Percentiles rank a stretch among this genome's conserved stretches.
phyloP scores from a whole-genome alignment of 2,797 vertebrate species.

The Ctenopoma kingsleyae region DNA sequence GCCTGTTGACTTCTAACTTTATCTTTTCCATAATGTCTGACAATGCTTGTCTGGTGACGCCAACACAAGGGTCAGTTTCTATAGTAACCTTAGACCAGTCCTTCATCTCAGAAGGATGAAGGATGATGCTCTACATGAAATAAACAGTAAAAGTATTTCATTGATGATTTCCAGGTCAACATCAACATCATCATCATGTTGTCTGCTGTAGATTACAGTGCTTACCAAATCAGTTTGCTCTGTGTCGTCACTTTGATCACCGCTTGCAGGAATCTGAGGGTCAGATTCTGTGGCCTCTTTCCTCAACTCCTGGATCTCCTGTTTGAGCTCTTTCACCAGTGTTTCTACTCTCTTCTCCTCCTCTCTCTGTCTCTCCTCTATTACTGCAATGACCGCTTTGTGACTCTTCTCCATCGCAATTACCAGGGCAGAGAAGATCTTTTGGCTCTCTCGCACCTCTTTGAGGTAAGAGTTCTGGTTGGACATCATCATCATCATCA shows the following conservation, averaged over 20 bases:
- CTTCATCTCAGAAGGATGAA: conserved; percentile 68
- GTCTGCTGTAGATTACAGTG: not conserved
- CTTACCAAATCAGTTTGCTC: conserved; percentile 60
- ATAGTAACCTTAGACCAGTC: conserved; percentile 83
- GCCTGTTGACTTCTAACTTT: conserved; percentile 77
- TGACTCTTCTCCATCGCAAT: conserved; percentile 82
- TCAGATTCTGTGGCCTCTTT: conserved; percentile 53
- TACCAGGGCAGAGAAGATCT: conserved; percentile 80
- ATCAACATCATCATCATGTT: not conserved
- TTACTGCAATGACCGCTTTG: conserved; percentile 75
- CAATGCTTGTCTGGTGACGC: conserved; percentile 78
- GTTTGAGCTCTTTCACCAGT: conserved; percentile 75
- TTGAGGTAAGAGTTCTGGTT: conserved; percentile 80
- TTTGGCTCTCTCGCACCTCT: conserved; percentile 85
- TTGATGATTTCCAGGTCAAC: not conserved
- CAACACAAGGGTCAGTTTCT: conserved; percentile 84
- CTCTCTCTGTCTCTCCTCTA: conserved; percentile 76
- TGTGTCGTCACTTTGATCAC: conserved; percentile 48
- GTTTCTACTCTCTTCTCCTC: conserved; percentile 75
- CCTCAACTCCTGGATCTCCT: conserved; percentile 78
- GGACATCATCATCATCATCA: conserved; percentile 29
- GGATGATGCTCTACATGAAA: conserved; percentile 36
- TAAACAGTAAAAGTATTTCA: not conserved
- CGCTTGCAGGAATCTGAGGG: conserved; percentile 21
- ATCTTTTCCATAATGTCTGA: conserved; percentile 78